Percentiles rank a stretch among this genome's conserved stretches.
phyloP scores from a whole-genome alignment of 2,113 vertebrate genomes.

The Pseudopodoces humilis region DNA sequence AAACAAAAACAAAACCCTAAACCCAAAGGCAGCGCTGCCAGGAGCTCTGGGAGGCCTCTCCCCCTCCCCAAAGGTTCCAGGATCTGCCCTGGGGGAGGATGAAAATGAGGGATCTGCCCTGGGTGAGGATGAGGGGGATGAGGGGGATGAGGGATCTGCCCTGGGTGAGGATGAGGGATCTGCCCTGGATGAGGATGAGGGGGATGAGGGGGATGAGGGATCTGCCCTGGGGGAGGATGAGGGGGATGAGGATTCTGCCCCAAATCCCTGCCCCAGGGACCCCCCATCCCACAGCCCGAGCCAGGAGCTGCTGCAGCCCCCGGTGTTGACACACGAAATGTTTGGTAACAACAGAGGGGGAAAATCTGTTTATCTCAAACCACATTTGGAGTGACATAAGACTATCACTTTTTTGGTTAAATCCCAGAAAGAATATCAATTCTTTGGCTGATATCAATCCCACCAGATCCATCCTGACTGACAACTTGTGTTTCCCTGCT shows the following conservation, averaged over 20 bases:
- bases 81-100: no score
- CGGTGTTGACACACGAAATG: slow-evolving; percentile 34
- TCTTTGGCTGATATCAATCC: slow-evolving; percentile 46
- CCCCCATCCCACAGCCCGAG: not conserved
- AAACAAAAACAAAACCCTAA: no score
- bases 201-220: no score
- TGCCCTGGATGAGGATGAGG: no score
- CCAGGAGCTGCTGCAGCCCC: slow-evolving; percentile 14
- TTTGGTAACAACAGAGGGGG: slow-evolving; percentile 65
- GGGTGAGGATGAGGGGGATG: no score
- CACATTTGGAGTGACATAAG: slow-evolving; percentile 70
- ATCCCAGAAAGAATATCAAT: slow-evolving; percentile 57
- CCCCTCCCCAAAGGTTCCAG: not conserved
- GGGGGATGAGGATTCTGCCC: not conserved
- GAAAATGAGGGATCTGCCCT: no score
- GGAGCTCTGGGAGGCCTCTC: not conserved
- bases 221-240: no score
- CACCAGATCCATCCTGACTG: slow-evolving; percentile 40
- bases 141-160: no score
- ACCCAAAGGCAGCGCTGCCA: rapidly evolving
- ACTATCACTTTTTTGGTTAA: slow-evolving; percentile 67
- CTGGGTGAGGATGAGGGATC: no score
- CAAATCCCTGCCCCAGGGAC: not conserved
- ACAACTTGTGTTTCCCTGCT: not conserved
- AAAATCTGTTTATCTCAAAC: slow-evolving; percentile 65